A percentile compares a stretch with the other conserved stretches of the same genome.
Conservation (phyloP, 2,797 vertebrate species). For the Manis javanica region DNA sequence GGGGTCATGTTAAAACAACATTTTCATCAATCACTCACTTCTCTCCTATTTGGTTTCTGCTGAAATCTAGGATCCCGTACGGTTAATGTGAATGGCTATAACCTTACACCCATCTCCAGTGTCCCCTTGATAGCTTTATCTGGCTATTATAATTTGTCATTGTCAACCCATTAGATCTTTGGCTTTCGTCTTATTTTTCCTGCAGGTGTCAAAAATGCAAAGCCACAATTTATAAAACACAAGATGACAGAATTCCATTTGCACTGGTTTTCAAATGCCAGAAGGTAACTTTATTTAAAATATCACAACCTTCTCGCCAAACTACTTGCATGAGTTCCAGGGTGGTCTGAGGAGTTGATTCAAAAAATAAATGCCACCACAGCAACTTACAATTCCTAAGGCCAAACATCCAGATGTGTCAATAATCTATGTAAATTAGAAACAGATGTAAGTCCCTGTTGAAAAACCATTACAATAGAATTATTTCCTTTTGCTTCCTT, state of each 20-base stretch:
- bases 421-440: slow-evolving; percentile 91
- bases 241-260: slow-evolving; percentile 85
- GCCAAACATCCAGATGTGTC: slow-evolving; percentile 92
- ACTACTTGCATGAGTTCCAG: slow-evolving; percentile 87
- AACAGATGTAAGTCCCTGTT: slow-evolving; percentile 90
- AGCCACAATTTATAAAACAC: slow-evolving; percentile 84
- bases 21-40: slow-evolving; percentile 61
- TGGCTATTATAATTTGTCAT: slow-evolving; percentile 81
- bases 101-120: slow-evolving; percentile 78
- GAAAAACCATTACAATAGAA: slow-evolving; percentile 90
- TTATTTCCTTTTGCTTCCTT: slow-evolving; percentile 88
- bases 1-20: slow-evolving; percentile 67
- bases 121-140: slow-evolving; percentile 77
- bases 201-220: slow-evolving; percentile 87
- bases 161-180: slow-evolving; percentile 82
- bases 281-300: slow-evolving; percentile 88
- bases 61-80: slow-evolving; percentile 72
- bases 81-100: slow-evolving; percentile 75
- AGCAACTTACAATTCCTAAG: slow-evolving; percentile 88
- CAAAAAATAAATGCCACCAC: slow-evolving; percentile 90
- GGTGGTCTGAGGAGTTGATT: slow-evolving; percentile 90
- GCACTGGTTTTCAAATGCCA: slow-evolving; percentile 83
- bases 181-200: slow-evolving; percentile 82
- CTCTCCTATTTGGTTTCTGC: slow-evolving; percentile 72
- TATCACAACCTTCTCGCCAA: slow-evolving; percentile 86